Percentiles rank a stretch among this genome's conserved stretches.
Evolutionary conservation across 2,888 invertebrate species (phyloP).

Genomic region (Noctua janthina): DNA sequence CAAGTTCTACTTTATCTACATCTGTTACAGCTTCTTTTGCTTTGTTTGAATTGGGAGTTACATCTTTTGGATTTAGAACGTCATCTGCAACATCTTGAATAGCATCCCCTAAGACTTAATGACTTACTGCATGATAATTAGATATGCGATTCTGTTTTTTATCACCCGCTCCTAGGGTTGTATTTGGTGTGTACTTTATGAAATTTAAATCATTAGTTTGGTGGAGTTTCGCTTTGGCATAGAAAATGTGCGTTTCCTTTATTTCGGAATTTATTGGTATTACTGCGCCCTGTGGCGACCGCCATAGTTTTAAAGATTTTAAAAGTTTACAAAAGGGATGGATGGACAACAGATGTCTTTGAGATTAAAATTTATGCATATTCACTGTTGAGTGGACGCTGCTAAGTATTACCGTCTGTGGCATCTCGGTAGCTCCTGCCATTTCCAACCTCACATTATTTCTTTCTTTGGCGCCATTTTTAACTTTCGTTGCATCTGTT

Average conservation of each 20-base stretch:
- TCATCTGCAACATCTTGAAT: slow-evolving; percentile 87
- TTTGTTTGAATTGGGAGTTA: slow-evolving; percentile 60
- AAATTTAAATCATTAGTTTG: slow-evolving; percentile 75
- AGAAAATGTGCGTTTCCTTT: slow-evolving; percentile 87
- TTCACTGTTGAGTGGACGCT: slow-evolving; percentile 56
- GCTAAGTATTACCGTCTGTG: slow-evolving; percentile 19
- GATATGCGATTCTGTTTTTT: slow-evolving; percentile 73
- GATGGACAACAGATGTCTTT: slow-evolving; percentile 72
- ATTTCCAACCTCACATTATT: not conserved
- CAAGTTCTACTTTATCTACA: slow-evolving; percentile 68
- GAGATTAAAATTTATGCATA: slow-evolving; percentile 62
- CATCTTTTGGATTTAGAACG: slow-evolving; percentile 64
- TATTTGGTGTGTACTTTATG: slow-evolving; percentile 66
- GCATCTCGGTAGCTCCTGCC: not conserved
- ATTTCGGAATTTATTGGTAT: slow-evolving; percentile 86
- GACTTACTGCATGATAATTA: slow-evolving; percentile 80
- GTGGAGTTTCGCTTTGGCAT: slow-evolving; percentile 85
- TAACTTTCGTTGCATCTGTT: not conserved
- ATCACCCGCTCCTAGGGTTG: slow-evolving; percentile 65
- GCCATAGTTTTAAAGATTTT: slow-evolving; percentile 69
- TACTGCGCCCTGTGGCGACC: slow-evolving; percentile 70
- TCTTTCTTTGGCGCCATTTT: not conserved
- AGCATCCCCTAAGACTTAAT: slow-evolving; percentile 86
- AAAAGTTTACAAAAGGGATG: slow-evolving; percentile 66
- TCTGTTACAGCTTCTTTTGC: slow-evolving; percentile 59